These are phyloP conservation scores for Apodemus speciosus DNA, from an alignment of 2,113 vertebrate species.

Conservation along the genomic window DNA sequence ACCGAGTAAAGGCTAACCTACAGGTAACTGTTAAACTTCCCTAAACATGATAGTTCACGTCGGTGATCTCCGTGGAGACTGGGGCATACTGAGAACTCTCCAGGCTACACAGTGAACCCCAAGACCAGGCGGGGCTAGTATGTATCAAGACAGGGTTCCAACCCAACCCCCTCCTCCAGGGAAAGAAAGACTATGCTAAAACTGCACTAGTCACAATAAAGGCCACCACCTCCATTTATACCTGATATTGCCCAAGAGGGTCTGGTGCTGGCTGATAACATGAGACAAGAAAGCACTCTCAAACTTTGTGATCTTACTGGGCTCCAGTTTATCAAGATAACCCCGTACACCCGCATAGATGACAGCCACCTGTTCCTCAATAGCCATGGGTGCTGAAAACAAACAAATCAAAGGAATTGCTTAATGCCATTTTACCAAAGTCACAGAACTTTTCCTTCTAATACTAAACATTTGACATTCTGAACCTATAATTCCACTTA, in stretches of 20 bases:
- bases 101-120: background rate
- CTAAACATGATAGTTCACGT: background rate
- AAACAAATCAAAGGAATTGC: background rate
- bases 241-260: conserved; percentile 92
- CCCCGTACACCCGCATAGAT: conserved; percentile 98
- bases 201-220: background rate
- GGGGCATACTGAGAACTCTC: background rate
- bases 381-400: conserved; percentile 94
- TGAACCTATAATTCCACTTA: background rate
- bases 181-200: background rate
- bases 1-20: background rate
- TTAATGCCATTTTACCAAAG: background rate
- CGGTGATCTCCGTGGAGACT: background rate
- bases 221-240: conserved; percentile 68
- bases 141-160: background rate
- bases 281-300: conserved; percentile 96
- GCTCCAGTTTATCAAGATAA: conserved; percentile 97
- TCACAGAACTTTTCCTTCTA: background rate
- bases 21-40: background rate
- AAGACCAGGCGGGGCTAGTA: background rate
- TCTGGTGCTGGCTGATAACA: conserved; percentile 93
- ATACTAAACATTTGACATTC: background rate
- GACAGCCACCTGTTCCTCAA: conserved; percentile 97
- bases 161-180: background rate
- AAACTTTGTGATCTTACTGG: conserved; percentile 98